Evolutionary conservation across 1,140 invertebrate species (phyloP).

Genomic region (Drosophila sulfurigaster): DNA sequence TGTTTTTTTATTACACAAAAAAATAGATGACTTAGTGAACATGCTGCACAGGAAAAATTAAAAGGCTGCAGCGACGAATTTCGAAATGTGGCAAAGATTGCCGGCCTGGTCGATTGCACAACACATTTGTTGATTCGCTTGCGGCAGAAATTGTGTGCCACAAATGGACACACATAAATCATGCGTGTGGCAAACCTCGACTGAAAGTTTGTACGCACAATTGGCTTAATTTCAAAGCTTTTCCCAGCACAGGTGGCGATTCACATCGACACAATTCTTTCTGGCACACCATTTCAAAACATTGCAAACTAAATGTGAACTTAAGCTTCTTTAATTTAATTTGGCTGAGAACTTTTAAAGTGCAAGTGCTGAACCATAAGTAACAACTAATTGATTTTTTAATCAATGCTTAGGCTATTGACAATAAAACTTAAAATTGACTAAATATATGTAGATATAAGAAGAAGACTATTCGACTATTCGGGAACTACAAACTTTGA

Average conservation of each 20-base stretch:
- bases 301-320: neutral
- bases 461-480: too few species aligned
- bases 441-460: too few species aligned
- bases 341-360: too few species aligned
- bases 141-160: slow-evolving; percentile 53
- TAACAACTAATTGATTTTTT: too few species aligned
- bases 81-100: slow-evolving; percentile 24
- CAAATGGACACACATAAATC: slow-evolving; percentile 74
- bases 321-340: too few species aligned
- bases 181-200: slow-evolving; percentile 60
- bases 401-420: too few species aligned
- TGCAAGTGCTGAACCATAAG: too few species aligned
- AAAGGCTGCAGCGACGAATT: slow-evolving; percentile 38
- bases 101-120: slow-evolving; percentile 45
- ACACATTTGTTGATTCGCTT: slow-evolving; percentile 64
- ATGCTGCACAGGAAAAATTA: slow-evolving; percentile 60
- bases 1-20: neutral
- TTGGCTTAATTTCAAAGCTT: slow-evolving; percentile 40
- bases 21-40: slow-evolving; percentile 44
- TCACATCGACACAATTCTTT: neutral
- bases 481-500: too few species aligned
- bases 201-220: slow-evolving; percentile 66
- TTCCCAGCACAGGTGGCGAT: slow-evolving; percentile 28
- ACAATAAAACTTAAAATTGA: too few species aligned
- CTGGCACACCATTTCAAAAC: neutral